Conservation (phyloP, 2,888 invertebrate species). For the Gonocerus acuteangulatus region DNA sequence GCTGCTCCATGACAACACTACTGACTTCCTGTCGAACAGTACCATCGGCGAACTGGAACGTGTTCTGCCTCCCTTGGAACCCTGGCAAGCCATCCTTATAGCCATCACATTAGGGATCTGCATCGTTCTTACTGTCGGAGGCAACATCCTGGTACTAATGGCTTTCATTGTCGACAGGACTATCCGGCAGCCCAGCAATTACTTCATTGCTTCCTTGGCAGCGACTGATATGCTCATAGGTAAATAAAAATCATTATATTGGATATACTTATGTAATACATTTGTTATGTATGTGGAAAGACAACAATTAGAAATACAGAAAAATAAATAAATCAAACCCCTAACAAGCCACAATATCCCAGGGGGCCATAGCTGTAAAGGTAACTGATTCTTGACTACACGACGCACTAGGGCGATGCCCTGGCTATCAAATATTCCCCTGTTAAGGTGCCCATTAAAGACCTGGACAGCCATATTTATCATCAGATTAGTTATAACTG, state of each 20-base stretch:
- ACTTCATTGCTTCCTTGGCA: slow-evolving; percentile 96
- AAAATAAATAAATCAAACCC: too few relatives aligned
- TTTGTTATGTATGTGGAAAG: too few relatives aligned
- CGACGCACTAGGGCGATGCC: too few relatives aligned
- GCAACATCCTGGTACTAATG: slow-evolving; percentile 89
- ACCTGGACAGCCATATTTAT: too few relatives aligned
- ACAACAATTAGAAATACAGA: too few relatives aligned
- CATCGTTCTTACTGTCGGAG: slow-evolving; percentile 85
- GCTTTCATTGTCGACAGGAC: slow-evolving; percentile 91
- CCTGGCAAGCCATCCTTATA: slow-evolving; percentile 84
- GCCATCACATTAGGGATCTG: slow-evolving; percentile 79
- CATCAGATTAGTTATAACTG: too few relatives aligned
- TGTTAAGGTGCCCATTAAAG: too few relatives aligned
- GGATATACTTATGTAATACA: not conserved
- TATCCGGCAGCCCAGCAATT: slow-evolving; percentile 95
- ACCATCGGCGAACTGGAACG: slow-evolving; percentile 42
- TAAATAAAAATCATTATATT: too few relatives aligned
- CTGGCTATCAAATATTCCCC: too few relatives aligned
- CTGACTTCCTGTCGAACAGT: not conserved
- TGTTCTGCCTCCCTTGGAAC: slow-evolving; percentile 73
- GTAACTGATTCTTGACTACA: too few relatives aligned
- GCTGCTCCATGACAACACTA: not conserved
- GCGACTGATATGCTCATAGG: slow-evolving; percentile 95
- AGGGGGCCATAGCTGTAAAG: too few relatives aligned
- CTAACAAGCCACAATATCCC: too few relatives aligned